Conservation (phyloP, 1,140 invertebrate species). For the Caerostris extrusa region DNA sequence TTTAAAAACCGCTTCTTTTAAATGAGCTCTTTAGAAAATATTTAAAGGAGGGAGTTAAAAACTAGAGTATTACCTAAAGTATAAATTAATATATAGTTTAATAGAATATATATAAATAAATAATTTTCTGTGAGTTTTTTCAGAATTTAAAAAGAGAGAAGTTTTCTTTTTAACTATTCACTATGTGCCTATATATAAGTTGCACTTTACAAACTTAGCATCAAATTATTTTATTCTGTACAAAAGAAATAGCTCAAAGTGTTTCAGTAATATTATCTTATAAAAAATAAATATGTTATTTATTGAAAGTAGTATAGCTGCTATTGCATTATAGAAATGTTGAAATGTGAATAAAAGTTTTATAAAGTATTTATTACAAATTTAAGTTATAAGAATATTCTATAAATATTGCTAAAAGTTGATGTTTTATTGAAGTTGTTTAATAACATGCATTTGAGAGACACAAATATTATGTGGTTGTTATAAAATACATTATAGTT, state of each 20-base stretch:
- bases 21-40: not conserved
- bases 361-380: slow-evolving; percentile 11
- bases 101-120: not conserved
- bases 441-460: not conserved
- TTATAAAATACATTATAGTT: not conserved
- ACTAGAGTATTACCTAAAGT: not conserved
- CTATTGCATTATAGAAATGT: not conserved
- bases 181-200: slow-evolving; percentile 39
- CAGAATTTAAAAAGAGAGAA: not conserved
- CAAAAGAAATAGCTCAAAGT: not conserved
- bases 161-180: not conserved
- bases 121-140: slow-evolving; percentile 17
- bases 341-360: slow-evolving; percentile 12
- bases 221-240: slow-evolving; percentile 43
- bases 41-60: not conserved
- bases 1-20: not conserved
- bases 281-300: slow-evolving; percentile 25
- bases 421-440: not conserved
- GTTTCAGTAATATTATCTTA: slow-evolving; percentile 17
- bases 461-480: not conserved
- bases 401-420: not conserved
- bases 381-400: not conserved
- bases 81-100: not conserved
- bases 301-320: slow-evolving; percentile 28
- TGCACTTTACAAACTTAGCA: slow-evolving; percentile 43